Conservation (phyloP, 2,797 vertebrate genomes). For the Catostomus latipinnis region DNA sequence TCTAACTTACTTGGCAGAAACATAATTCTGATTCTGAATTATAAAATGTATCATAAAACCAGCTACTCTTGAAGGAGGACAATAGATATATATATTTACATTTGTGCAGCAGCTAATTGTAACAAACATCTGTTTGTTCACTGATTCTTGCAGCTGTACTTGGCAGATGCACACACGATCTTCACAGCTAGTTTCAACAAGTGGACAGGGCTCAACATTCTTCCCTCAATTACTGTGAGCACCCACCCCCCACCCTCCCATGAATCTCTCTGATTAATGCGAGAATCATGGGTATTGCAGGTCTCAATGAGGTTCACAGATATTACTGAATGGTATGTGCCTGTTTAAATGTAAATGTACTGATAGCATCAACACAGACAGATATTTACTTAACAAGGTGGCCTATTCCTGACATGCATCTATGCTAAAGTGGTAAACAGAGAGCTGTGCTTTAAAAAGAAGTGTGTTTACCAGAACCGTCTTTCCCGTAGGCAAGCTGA, state of each 20-base stretch:
- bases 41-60: neutral
- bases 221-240: slow-evolving; percentile 28
- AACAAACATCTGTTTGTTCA: neutral
- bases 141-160: neutral
- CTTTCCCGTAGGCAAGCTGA: slow-evolving; percentile 87
- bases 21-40: neutral
- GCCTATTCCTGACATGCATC: neutral
- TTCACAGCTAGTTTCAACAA: slow-evolving; percentile 50
- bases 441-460: slow-evolving; percentile 3
- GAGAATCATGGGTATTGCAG: slow-evolving; percentile 33
- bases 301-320: neutral
- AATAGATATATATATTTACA: neutral
- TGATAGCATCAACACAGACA: neutral
- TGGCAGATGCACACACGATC: neutral
- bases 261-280: slow-evolving; percentile 19
- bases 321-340: neutral
- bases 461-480: slow-evolving; percentile 85
- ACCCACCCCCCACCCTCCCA: slow-evolving; percentile 6
- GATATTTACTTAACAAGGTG: slow-evolving; percentile 13
- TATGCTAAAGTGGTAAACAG: neutral
- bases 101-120: too few relatives aligned
- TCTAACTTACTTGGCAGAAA: too few relatives aligned
- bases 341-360: slow-evolving; percentile 8
- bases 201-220: slow-evolving; percentile 47
- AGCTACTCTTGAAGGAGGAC: neutral